These are phyloP conservation scores for Phocoena sinus DNA, from an alignment of 2,113 vertebrate genomes.

Conservation along the genomic window DNA sequence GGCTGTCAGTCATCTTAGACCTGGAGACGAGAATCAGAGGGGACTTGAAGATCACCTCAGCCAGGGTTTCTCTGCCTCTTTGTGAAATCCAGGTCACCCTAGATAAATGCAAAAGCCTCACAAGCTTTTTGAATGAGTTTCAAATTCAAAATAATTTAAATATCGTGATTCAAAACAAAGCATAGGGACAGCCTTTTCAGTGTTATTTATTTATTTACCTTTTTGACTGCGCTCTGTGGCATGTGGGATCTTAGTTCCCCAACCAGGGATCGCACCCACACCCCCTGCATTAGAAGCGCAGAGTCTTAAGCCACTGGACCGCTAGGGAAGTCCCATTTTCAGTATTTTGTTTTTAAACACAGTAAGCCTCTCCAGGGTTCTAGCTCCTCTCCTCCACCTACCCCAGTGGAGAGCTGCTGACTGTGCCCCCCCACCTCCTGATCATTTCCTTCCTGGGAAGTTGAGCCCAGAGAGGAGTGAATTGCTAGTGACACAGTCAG, in stretches of 20 bases:
- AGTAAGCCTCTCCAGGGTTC: background rate
- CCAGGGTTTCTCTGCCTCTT: background rate
- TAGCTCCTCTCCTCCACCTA: too few relatives aligned
- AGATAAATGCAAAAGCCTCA: background rate
- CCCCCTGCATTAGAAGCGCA: background rate
- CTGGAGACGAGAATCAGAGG: background rate
- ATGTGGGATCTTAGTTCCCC: background rate
- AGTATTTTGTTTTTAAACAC: background rate
- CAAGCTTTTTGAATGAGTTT: background rate
- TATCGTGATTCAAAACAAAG: background rate
- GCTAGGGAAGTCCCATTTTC: background rate
- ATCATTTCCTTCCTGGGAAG: background rate
- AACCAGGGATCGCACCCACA: too few relatives aligned
- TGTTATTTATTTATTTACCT: background rate
- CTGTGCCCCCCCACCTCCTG: too few relatives aligned
- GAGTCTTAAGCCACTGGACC: background rate
- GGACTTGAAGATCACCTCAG: background rate
- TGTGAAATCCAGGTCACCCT: background rate
- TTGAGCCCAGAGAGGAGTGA: background rate
- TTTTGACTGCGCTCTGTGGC: background rate
- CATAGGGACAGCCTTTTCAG: background rate
- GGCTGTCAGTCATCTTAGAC: background rate
- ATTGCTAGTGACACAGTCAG: background rate
- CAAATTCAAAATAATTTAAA: conserved; percentile 36
- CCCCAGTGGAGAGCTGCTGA: background rate